Evolutionary conservation across 2,113 vertebrate genomes (phyloP).

Genomic region (Pan troglodytes): DNA sequence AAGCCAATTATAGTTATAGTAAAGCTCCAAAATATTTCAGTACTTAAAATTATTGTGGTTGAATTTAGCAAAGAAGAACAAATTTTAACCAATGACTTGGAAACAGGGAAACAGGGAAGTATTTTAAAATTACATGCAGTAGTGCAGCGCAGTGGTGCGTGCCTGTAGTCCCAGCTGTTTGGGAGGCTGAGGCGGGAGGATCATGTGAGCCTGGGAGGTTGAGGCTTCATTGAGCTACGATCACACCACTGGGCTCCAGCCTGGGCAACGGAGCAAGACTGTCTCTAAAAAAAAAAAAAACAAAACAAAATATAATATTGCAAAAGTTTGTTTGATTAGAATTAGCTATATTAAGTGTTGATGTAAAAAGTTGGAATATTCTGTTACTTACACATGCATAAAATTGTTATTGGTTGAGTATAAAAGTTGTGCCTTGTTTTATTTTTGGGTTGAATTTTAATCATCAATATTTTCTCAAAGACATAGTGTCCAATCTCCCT

Average conservation of each 20-base stretch:
- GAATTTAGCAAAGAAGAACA: conserved; percentile 36
- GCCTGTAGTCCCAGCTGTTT: no score
- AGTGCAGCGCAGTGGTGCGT: no score
- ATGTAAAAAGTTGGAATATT: conserved; percentile 18
- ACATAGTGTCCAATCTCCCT: conserved; percentile 7
- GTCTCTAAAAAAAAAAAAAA: no score
- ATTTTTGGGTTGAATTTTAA: conserved; percentile 59
- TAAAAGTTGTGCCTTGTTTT: conserved; percentile 45
- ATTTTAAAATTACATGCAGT: not conserved
- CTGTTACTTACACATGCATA: conserved; percentile 26
- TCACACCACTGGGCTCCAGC: no score
- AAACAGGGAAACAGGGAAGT: not conserved
- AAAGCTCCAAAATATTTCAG: not conserved
- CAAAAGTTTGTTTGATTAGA: conserved; percentile 15
- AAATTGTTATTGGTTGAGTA: not conserved
- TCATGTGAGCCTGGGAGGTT: no score
- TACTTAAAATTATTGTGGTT: not conserved
- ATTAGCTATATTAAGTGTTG: not conserved
- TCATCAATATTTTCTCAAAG: conserved; percentile 39
- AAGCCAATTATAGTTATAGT: not conserved
- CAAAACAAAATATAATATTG: not conserved
- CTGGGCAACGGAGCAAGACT: no score
- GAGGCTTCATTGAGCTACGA: no score
- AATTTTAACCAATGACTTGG: not conserved
- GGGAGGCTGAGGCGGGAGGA: no score